A percentile compares a stretch with the other conserved stretches of the same genome.
These are phyloP conservation scores for Amphilophus citrinellus DNA, from an alignment of 2,113 vertebrate species.

Conservation along the genomic window DNA sequence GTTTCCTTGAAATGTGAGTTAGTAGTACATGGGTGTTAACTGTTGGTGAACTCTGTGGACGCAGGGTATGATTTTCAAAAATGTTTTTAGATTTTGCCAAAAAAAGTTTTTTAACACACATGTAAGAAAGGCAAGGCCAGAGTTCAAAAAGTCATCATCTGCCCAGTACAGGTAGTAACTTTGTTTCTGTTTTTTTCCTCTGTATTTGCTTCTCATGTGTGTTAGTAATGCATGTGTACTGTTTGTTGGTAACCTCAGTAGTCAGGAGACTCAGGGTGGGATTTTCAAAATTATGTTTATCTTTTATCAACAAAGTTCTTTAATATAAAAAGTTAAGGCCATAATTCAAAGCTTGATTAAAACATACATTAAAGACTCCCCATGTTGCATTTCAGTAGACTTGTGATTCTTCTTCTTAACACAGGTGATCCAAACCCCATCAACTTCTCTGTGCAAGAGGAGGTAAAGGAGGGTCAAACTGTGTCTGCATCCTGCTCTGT, in stretches of 20 bases:
- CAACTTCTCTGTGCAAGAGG: slow-evolving; percentile 34
- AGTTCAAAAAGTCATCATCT: no score
- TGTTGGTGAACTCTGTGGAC: no score
- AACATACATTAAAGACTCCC: not conserved
- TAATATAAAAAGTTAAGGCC: not conserved
- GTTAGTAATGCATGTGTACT: not conserved
- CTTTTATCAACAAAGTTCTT: not conserved
- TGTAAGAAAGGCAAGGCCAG: no score
- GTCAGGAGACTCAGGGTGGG: not conserved
- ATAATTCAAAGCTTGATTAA: not conserved
- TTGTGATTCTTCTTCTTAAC: not conserved
- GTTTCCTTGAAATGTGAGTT: no score
- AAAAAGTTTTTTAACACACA: no score
- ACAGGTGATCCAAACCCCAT: slow-evolving; percentile 47
- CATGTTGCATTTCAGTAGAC: not conserved
- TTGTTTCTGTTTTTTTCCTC: not conserved
- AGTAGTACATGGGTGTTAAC: no score
- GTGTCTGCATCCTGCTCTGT: slow-evolving; percentile 64
- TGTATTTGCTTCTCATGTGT: not conserved
- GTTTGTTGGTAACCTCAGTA: not conserved
- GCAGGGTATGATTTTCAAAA: no score
- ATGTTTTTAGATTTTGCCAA: no score
- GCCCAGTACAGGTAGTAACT: not conserved
- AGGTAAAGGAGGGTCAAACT: slow-evolving; percentile 9
- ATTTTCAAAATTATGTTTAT: not conserved